Evolutionary conservation across 2,113 vertebrate species (phyloP).

Genomic region (Larimichthys crocea): DNA sequence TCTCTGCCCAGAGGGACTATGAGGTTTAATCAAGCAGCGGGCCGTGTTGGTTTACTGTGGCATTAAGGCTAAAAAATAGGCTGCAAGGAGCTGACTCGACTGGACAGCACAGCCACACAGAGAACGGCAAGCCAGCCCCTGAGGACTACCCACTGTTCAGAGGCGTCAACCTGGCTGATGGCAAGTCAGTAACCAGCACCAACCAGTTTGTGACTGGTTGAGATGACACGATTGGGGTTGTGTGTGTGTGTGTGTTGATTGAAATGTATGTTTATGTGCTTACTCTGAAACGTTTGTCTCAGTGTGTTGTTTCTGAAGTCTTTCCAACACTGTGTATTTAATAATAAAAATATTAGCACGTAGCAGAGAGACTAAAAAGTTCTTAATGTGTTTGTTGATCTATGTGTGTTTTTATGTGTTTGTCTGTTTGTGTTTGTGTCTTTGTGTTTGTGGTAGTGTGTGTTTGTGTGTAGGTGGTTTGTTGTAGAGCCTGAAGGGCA

Average conservation of each 20-base stretch:
- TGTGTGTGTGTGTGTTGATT: neutral
- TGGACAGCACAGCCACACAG: slow-evolving; percentile 41
- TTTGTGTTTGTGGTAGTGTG: neutral
- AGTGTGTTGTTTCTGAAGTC: slow-evolving; percentile 8
- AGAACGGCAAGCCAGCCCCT: slow-evolving; percentile 87
- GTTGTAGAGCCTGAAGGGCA: neutral
- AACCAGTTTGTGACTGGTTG: slow-evolving; percentile 62
- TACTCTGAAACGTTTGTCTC: slow-evolving; percentile 4
- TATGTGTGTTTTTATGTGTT: slow-evolving; percentile 15
- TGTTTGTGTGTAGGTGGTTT: neutral
- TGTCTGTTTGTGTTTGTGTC: neutral
- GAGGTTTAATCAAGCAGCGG: slow-evolving; percentile 69
- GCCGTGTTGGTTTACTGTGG: slow-evolving; percentile 67
- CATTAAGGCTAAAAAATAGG: slow-evolving; percentile 75
- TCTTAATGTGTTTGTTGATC: neutral
- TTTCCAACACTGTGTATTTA: slow-evolving; percentile 1
- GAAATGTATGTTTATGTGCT: neutral
- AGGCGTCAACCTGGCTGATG: slow-evolving; percentile 90
- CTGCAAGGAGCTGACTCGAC: slow-evolving; percentile 60
- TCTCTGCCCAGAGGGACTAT: slow-evolving; percentile 49
- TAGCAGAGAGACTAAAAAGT: slow-evolving; percentile 3
- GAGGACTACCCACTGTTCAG: slow-evolving; percentile 90
- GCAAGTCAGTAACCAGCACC: slow-evolving; percentile 91
- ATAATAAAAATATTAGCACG: slow-evolving; percentile 26
- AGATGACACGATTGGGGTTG: slow-evolving; percentile 31